These are phyloP conservation scores for Sinonovacula constricta DNA, from an alignment of 1,140 invertebrate species.

Conservation along the genomic window DNA sequence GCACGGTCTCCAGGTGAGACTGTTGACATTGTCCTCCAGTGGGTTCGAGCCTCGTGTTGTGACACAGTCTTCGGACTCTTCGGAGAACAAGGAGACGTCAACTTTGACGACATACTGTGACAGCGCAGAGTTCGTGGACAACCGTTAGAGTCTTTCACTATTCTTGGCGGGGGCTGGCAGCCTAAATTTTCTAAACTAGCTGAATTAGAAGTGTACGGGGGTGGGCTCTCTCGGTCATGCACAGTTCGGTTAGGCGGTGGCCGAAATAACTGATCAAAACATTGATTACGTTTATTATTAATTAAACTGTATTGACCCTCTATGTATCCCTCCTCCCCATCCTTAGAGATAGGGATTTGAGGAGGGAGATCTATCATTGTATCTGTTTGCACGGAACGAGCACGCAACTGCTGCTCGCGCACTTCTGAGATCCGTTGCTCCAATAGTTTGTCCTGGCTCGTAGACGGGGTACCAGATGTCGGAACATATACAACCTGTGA, in stretches of 20 bases:
- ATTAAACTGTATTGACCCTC: constrained; percentile 83
- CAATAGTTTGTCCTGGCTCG: constrained; percentile 56
- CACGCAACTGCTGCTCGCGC: constrained; percentile 81
- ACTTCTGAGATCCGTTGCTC: constrained; percentile 74
- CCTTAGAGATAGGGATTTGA: constrained; percentile 83
- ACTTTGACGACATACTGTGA: constrained; percentile 51
- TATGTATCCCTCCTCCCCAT: constrained; percentile 85
- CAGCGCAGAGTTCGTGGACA: constrained; percentile 48
- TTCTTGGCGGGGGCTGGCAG: constrained; percentile 35
- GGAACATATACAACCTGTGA: constrained; percentile 58
- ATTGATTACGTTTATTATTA: constrained; percentile 83
- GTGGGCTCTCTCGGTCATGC: constrained; percentile 84
- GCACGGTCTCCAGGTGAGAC: constrained; percentile 16
- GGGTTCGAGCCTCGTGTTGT: constrained; percentile 20
- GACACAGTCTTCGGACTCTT: constrained; percentile 24
- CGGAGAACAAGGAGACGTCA: constrained; percentile 6
- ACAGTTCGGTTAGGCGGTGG: constrained; percentile 86
- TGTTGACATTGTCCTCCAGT: constrained; percentile 51
- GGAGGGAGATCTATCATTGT: constrained; percentile 84
- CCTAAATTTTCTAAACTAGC: constrained; percentile 60
- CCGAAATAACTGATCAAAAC: constrained; percentile 85
- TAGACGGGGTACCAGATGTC: constrained; percentile 51
- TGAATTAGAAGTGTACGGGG: constrained; percentile 82
- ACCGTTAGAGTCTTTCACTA: constrained; percentile 47
- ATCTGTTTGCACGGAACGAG: constrained; percentile 83